These are phyloP conservation scores for Helicoverpa zea DNA, from an alignment of 1,140 invertebrate species.

Conservation along the genomic window DNA sequence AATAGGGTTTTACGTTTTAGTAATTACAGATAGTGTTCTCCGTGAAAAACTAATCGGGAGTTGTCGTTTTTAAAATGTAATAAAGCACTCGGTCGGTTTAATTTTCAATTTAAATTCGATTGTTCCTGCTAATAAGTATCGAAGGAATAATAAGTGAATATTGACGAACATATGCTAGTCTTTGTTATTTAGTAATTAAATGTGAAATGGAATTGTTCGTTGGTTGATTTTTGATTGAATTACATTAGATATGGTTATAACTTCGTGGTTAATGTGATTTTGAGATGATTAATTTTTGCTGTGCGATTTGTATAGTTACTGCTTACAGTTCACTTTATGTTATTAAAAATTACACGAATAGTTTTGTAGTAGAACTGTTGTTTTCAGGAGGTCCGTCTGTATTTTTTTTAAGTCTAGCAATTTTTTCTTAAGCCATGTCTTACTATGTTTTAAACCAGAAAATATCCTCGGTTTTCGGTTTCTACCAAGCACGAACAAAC, in stretches of 20 bases:
- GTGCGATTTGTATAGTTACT: neutral
- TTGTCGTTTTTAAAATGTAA: constrained; percentile 12
- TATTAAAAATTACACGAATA: neutral
- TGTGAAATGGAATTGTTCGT: constrained; percentile 26
- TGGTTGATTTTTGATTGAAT: neutral
- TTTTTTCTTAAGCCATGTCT: too few species aligned
- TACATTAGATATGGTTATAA: constrained; percentile 28
- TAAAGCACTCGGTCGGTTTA: constrained; percentile 23
- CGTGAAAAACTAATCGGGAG: constrained; percentile 13
- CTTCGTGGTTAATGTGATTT: neutral
- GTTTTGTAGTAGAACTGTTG: neutral
- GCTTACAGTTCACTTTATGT: neutral
- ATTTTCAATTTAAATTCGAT: constrained; percentile 40
- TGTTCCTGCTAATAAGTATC: constrained; percentile 30
- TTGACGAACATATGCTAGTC: neutral
- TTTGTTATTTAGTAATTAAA: constrained; percentile 36
- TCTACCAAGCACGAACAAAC: neutral
- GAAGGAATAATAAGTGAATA: constrained; percentile 36
- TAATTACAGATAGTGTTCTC: constrained; percentile 19
- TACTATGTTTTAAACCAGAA: too few species aligned
- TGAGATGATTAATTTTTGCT: constrained; percentile 4
- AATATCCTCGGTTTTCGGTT: too few species aligned
- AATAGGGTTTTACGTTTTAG: constrained; percentile 15
- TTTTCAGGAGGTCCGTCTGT: neutral
- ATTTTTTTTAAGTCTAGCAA: too few species aligned